phyloP scores from a whole-genome alignment of 2,888 invertebrate species.

The Polyommatus icarus region DNA sequence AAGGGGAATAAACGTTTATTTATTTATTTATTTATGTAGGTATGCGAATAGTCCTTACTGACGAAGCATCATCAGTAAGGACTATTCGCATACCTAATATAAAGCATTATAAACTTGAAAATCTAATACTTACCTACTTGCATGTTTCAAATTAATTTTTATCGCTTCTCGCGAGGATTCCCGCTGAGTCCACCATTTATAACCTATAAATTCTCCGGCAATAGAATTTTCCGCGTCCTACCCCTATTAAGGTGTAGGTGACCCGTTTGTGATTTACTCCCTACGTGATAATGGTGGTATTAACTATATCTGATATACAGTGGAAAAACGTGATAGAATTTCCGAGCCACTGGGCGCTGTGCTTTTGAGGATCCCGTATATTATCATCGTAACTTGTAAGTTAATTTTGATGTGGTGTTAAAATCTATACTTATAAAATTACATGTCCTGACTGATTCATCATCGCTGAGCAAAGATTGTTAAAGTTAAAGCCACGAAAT shows the following conservation, averaged over 20 bases:
- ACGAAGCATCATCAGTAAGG: too few relatives aligned
- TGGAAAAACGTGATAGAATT: background rate
- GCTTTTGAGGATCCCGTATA: background rate
- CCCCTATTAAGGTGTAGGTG: background rate
- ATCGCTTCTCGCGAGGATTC: background rate
- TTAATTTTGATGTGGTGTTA: too few relatives aligned
- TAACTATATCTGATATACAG: background rate
- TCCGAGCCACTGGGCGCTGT: background rate
- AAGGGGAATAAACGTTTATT: too few relatives aligned
- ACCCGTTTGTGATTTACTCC: background rate
- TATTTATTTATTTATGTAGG: too few relatives aligned
- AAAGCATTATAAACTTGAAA: too few relatives aligned
- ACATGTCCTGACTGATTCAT: too few relatives aligned
- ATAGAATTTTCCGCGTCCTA: background rate
- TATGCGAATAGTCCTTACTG: too few relatives aligned
- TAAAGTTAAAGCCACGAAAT: too few relatives aligned
- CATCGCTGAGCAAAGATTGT: too few relatives aligned
- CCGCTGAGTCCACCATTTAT: background rate
- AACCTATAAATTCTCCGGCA: background rate
- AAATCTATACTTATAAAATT: too few relatives aligned
- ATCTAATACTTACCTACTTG: background rate
- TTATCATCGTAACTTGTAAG: too few relatives aligned
- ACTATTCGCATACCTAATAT: too few relatives aligned
- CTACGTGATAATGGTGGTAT: background rate
- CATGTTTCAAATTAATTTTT: background rate